Base-by-base conservation (phyloP, 2,113 vertebrate genomes). In the Micronycteris hirsuta region DNA sequence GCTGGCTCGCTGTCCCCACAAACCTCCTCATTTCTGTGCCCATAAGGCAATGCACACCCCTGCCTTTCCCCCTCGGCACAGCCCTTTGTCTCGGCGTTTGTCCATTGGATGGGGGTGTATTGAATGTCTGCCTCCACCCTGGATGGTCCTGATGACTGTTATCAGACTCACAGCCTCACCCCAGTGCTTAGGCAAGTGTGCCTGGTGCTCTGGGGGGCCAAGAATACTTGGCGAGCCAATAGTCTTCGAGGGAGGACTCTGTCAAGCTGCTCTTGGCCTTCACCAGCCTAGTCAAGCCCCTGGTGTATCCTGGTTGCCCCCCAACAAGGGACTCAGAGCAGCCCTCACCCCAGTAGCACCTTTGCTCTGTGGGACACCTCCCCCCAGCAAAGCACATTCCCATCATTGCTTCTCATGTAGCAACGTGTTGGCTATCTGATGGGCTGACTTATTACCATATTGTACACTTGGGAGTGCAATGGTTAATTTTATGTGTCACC, bases 31-130 rank as follows among this genome's bases (percentile, higher is more conserved):
- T 7, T 9, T 31, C 24, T 33, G 73, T 63, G 16, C 3, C 28
- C 0, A 0, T 7, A 10, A 38, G 73, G n/a, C 26, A 24, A 33
- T 74, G n/a, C 24, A 0, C 31, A 4, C 0, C 1, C 33, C 22
- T 17, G 13, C 31, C 19, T 68, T 22, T 82, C 24, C 54, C 26
- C 2, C 33, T 45, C 28, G 43, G n/a, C 3, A 52, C 2, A 17
- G 56, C 11, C 5, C 31, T n/a, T 26, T 28, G 11, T 54, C 16
- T 20, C 15, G 43, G n/a, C 17, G 0, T n/a, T 31, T 16, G 45
- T 65, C 78, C 54, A 2, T 9, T 36, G 93, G 20, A 22, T 7
- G 15, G 15, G 17, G 7, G 26, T 16, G 4, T 3, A 2, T 4
- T 49, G 89, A 10, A 14, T 76, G 26, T 65, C 56, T 65, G 71